These are phyloP conservation scores for Onychomys arenicola DNA, from an alignment of 2,797 vertebrate species.

Conservation along the genomic window DNA sequence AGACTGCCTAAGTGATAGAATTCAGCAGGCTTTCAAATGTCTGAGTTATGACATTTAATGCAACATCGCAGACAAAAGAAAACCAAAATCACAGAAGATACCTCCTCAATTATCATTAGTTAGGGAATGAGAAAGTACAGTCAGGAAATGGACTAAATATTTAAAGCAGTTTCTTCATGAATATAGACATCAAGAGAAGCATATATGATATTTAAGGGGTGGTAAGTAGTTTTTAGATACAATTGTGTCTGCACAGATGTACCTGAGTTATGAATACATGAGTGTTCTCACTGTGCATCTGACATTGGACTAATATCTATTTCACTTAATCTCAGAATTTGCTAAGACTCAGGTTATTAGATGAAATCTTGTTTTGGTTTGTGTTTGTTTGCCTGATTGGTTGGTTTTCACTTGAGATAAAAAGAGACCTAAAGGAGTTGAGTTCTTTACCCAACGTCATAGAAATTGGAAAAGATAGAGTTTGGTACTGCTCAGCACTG, in stretches of 20 bases:
- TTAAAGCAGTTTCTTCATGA: neutral
- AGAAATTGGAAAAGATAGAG: neutral
- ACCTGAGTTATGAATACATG: neutral
- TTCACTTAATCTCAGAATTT: neutral
- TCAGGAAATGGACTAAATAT: neutral
- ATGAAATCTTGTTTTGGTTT: neutral
- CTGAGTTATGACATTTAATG: neutral
- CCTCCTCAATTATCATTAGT: neutral
- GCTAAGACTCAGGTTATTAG: neutral
- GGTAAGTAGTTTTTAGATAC: neutral
- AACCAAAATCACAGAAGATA: neutral
- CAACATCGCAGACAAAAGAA: slow-evolving; percentile 10
- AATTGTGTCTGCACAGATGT: neutral
- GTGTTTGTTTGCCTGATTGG: neutral
- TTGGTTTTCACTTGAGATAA: neutral
- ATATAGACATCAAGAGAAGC: neutral
- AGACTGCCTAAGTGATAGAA: neutral
- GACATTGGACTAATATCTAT: neutral
- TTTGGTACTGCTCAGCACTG: fast-evolving
- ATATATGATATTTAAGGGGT: neutral
- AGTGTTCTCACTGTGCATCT: neutral
- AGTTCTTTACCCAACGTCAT: neutral
- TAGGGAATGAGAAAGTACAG: neutral
- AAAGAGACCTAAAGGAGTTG: neutral
- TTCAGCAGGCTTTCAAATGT: slow-evolving; percentile 13